Base-by-base conservation (phyloP, 2,113 vertebrate species). In the Dromaius novaehollandiae region DNA sequence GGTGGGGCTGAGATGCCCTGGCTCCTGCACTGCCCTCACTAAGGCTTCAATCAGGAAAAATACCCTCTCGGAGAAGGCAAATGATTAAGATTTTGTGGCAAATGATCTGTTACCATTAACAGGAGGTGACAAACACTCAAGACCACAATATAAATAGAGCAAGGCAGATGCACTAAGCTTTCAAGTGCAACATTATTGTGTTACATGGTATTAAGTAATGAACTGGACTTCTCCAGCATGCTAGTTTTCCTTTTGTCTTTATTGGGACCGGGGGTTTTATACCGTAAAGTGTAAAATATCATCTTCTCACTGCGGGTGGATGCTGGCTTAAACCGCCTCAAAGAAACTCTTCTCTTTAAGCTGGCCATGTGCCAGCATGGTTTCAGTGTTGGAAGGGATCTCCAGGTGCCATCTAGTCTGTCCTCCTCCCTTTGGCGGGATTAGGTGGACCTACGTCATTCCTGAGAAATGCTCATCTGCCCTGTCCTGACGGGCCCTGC, bases 41-140 rank as follows among this genome's bases (percentile, higher is more conserved):
- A 95, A 96, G 93, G 68, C 85, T 90, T 96, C 88, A 87, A 95
- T 95, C 84, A 95, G 89, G 82, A 95, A 96, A 89, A 94, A 88
- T 74, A 73, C 87, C 89, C 93, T 93, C 93, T 93, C 46, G 65
- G 38, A 95, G 75, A 92, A 91, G 75, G 71, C 90, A 90, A 96
- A 95, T 95, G 95, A 92, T 94, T 94, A 96, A 93, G 88, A 89
- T 89, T 94, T 95, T 95, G 95, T 97, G 93, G 87, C 79, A 96
- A 83, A 88, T 86, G 61, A 60, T 91, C 78, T 56, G 20, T n/a
- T 79, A 51, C 88, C 55, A 82, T 93, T 96, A 96, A 76, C 79
- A 68, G 64, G 87, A 94, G 84, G 91, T 86, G 89, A 91, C 93
- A 96, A 96, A 95, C 87, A 51, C 75, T 81, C 32, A 66, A 93